These are phyloP conservation scores for Catocala sponsa DNA, from an alignment of 2,888 invertebrate genomes.

Conservation along the genomic window DNA sequence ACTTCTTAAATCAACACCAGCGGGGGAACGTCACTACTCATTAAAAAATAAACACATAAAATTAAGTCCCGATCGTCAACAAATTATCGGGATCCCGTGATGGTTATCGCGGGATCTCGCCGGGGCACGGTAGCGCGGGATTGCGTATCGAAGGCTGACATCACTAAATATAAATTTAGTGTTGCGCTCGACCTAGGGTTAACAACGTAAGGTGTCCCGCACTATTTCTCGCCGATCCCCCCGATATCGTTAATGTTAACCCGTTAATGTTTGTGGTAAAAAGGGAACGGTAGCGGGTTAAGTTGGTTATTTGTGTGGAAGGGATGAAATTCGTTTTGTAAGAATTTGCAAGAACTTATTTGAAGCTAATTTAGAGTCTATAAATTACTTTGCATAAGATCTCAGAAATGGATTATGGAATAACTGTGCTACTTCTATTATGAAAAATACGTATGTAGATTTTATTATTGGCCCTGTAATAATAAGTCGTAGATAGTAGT, in stretches of 20 bases:
- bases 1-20: conserved; percentile 47
- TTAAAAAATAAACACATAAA: conserved; percentile 61
- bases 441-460: too few species aligned
- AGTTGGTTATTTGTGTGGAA: conserved; percentile 13
- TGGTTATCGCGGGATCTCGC: conserved; percentile 70
- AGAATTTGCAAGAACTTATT: conserved; percentile 6
- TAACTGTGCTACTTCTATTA: too few species aligned
- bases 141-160: conserved; percentile 77
- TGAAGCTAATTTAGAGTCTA: neutral
- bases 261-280: conserved; percentile 42
- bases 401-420: too few species aligned
- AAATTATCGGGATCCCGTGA: conserved; percentile 69
- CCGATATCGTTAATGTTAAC: conserved; percentile 64
- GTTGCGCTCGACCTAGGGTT: conserved; percentile 72
- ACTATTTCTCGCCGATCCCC: conserved; percentile 75
- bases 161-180: conserved; percentile 80
- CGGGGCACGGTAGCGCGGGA: conserved; percentile 74
- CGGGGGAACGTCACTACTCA: conserved; percentile 52
- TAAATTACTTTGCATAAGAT: neutral
- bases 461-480: too few species aligned
- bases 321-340: conserved; percentile 6
- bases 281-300: conserved; percentile 24
- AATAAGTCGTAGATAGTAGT: too few species aligned
- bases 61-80: conserved; percentile 66
- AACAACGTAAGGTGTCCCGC: conserved; percentile 71